Conservation (phyloP, 2,797 vertebrate genomes). For the Heteromormyrus szaboi region DNA sequence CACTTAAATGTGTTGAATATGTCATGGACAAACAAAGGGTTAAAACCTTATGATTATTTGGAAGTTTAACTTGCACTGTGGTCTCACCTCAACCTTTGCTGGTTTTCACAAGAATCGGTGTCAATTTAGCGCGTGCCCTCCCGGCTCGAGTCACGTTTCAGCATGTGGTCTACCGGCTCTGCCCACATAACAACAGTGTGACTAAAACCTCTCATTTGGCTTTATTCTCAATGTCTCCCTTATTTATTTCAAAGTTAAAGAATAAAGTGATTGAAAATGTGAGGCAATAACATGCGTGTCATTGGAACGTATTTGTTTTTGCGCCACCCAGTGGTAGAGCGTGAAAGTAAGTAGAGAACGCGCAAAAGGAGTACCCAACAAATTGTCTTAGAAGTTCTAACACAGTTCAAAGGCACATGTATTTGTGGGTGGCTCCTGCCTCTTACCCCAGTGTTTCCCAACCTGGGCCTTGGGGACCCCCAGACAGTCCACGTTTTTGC, state of each 20-base stretch:
- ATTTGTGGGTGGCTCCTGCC: background rate
- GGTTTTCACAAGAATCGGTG: background rate
- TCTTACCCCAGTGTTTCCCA: background rate
- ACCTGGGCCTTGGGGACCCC: background rate
- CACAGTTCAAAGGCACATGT: background rate
- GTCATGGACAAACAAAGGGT: background rate
- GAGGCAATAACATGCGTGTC: background rate
- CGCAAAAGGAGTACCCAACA: background rate
- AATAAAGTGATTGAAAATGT: background rate
- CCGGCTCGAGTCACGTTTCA: background rate
- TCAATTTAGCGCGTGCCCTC: background rate
- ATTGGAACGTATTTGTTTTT: background rate
- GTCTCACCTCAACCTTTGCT: background rate
- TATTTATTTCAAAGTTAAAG: background rate
- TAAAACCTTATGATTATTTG: background rate
- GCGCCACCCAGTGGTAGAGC: background rate
- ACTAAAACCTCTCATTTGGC: background rate
- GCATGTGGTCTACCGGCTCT: background rate
- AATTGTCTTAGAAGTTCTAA: background rate
- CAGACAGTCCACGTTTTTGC: background rate
- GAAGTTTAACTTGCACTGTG: background rate
- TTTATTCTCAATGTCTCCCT: background rate
- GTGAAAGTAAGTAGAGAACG: background rate
- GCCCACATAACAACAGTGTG: background rate
- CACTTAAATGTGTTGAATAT: background rate